A percentile compares a stretch with the other conserved stretches of the same genome.
Conservation (phyloP, 2,888 invertebrate genomes). For the Parascotia fuliginaria region DNA sequence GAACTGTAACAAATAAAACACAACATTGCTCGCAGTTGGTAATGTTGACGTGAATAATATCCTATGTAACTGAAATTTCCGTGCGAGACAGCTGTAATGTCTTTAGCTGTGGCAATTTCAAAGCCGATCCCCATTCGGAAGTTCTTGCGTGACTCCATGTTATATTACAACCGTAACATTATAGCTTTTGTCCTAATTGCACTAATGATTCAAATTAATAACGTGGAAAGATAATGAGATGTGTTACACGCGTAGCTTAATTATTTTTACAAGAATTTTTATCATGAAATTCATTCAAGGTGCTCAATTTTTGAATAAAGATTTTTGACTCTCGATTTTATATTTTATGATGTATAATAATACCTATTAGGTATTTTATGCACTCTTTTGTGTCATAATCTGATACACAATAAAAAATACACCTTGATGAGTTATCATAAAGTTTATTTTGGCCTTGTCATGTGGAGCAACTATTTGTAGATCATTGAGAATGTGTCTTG, state of each 20-base stretch:
- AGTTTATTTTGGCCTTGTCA: no score
- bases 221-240: slow-evolving; percentile 55
- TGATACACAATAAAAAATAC: no score
- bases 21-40: no score
- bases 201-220: slow-evolving; percentile 58
- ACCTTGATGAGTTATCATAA: no score
- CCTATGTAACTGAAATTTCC: not conserved
- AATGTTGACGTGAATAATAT: no score
- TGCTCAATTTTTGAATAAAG: not conserved
- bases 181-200: slow-evolving; percentile 58
- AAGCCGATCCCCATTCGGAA: slow-evolving; percentile 51
- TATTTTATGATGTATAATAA: no score
- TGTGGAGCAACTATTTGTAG: no score
- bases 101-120: slow-evolving; percentile 6
- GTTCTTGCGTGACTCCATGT: slow-evolving; percentile 58
- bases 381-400: no score
- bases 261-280: slow-evolving; percentile 40
- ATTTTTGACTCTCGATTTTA: no score
- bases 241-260: slow-evolving; percentile 49
- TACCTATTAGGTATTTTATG: no score
- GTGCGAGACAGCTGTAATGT: not conserved
- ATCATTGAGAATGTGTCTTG: no score
- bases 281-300: slow-evolving; percentile 24
- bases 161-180: slow-evolving; percentile 46
- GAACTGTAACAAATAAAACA: no score